phyloP scores from a whole-genome alignment of 2,797 vertebrate genomes.

The Channa striata region DNA sequence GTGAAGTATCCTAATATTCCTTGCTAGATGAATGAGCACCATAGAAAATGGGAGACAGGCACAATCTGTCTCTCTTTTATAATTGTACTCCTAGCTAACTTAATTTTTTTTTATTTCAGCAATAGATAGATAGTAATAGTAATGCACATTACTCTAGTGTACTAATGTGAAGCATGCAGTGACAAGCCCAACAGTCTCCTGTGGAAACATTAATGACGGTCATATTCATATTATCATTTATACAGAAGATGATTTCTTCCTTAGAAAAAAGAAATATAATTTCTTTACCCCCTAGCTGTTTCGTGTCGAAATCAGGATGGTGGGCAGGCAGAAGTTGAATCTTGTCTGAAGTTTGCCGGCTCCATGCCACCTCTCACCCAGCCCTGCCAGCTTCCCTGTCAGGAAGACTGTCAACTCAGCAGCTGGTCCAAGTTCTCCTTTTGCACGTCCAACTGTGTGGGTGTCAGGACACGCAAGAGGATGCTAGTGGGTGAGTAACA shows the following conservation, averaged over 20 bases:
- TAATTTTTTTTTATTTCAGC: no score
- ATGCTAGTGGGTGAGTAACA: conserved; percentile 87
- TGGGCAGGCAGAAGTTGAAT: conserved; percentile 88
- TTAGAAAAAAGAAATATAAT: no score
- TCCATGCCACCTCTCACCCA: conserved; percentile 92
- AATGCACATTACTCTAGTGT: not conserved
- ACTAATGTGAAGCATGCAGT: not conserved
- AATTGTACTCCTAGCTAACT: no score
- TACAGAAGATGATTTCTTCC: no score
- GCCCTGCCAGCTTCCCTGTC: conserved; percentile 93
- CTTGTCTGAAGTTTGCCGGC: conserved; percentile 89
- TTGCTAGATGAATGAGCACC: no score
- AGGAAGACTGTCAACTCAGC: conserved; percentile 96
- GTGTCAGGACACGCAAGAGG: conserved; percentile 92
- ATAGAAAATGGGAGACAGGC: no score
- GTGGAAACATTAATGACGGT: not conserved
- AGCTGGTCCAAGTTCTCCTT: conserved; percentile 96
- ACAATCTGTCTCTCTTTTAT: no score
- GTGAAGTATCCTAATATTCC: no score
- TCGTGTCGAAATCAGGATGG: conserved; percentile 95
- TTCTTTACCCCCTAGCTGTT: conserved; percentile 84
- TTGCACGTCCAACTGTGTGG: conserved; percentile 93
- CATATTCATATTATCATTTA: not conserved
- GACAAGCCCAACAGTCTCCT: not conserved
- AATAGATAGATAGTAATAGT: not conserved